These are phyloP conservation scores for Buphagus erythrorhynchus DNA, from an alignment of 2,797 vertebrate genomes.

Conservation along the genomic window DNA sequence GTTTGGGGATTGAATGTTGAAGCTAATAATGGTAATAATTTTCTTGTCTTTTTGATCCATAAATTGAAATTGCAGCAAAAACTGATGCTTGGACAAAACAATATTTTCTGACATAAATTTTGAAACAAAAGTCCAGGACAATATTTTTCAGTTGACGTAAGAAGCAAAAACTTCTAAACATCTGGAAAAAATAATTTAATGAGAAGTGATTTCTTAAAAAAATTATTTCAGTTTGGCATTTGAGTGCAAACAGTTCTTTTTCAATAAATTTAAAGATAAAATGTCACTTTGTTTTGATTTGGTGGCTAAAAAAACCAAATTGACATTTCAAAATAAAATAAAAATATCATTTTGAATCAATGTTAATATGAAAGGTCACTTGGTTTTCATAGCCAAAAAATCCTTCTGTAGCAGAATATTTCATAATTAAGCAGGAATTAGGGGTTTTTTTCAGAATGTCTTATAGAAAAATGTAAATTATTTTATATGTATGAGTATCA, in stretches of 20 bases:
- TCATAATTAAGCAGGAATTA: neutral
- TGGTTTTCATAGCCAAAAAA: constrained; percentile 10
- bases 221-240: neutral
- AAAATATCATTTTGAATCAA: constrained; percentile 43
- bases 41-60: neutral
- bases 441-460: neutral
- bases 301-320: constrained; percentile 13
- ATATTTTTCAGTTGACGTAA: neutral
- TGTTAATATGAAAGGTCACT: constrained; percentile 50
- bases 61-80: neutral
- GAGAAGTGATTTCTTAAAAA: neutral
- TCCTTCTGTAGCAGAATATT: neutral
- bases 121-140: neutral
- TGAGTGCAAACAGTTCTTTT: constrained; percentile 8
- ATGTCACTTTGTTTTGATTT: constrained; percentile 22
- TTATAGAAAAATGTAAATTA: neutral
- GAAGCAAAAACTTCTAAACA: neutral
- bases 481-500: neutral
- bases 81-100: neutral
- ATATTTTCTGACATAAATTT: neutral
- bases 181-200: neutral
- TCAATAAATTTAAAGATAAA: constrained; percentile 15
- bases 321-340: constrained; percentile 54
- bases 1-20: neutral
- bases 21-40: neutral